Conservation (phyloP, 64 coral and sea anemone genomes). For the Stylophora pistillata region DNA sequence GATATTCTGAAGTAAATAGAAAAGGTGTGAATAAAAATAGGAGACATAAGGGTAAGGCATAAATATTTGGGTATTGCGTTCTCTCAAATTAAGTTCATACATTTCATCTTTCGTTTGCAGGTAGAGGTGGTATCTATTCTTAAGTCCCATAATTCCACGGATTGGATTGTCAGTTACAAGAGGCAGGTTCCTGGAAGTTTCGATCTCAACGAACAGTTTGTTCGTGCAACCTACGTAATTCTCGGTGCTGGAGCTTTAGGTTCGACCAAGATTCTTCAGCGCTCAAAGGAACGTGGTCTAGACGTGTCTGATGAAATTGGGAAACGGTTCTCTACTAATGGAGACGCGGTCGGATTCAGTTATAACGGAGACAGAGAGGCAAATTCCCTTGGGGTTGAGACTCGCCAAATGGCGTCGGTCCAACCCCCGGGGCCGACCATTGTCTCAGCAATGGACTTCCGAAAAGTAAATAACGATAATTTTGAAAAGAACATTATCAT, state of each 20-base stretch:
- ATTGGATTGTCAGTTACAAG: slow-evolving; percentile 72
- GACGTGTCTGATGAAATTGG: slow-evolving; percentile 34
- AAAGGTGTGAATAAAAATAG: too few species aligned
- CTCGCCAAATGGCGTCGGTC: slow-evolving; percentile 6
- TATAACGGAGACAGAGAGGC: slow-evolving; percentile 41
- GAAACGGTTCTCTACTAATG: slow-evolving; percentile 55
- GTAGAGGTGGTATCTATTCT: slow-evolving; percentile 46
- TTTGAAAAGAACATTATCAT: slow-evolving; percentile 37
- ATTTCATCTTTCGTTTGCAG: background rate
- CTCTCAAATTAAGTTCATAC: background rate
- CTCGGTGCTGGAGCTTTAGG: slow-evolving; percentile 60
- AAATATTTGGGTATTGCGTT: background rate
- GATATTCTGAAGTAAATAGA: too few species aligned
- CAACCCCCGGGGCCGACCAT: slow-evolving; percentile 53
- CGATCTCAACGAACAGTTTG: slow-evolving; percentile 28
- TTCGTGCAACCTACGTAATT: slow-evolving; percentile 48
- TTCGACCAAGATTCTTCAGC: slow-evolving; percentile 60
- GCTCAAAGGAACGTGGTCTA: slow-evolving; percentile 51
- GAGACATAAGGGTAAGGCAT: too few species aligned
- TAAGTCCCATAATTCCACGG: slow-evolving; percentile 6
- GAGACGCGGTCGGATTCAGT: slow-evolving; percentile 48
- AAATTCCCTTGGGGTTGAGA: slow-evolving; percentile 53
- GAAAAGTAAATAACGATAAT: slow-evolving; percentile 1
- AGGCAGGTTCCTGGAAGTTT: slow-evolving; percentile 25
- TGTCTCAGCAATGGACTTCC: slow-evolving; percentile 43